Conservation (phyloP, 1,140 invertebrate species). For the Aporrectodea caliginosa region DNA sequence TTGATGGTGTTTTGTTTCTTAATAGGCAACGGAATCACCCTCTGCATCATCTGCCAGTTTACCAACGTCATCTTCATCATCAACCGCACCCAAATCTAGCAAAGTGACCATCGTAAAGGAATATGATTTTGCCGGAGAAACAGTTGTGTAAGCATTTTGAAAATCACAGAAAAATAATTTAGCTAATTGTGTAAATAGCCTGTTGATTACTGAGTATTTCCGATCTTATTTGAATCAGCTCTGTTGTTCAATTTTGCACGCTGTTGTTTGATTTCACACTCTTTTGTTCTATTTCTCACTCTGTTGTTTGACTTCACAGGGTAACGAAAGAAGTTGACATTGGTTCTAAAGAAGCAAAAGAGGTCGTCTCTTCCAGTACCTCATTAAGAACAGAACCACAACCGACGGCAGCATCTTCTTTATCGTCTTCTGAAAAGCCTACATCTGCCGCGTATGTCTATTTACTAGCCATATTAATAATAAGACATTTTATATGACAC, state of each 20-base stretch:
- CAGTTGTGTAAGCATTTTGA: constrained; percentile 18
- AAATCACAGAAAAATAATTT: too few species aligned
- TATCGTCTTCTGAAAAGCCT: not conserved
- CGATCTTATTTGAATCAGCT: too few species aligned
- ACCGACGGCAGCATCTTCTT: not conserved
- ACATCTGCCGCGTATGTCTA: too few species aligned
- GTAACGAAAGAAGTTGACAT: constrained; percentile 64
- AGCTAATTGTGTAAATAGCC: not conserved
- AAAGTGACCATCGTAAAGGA: constrained; percentile 30
- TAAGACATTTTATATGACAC: too few species aligned
- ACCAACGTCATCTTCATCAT: not conserved
- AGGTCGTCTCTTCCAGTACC: constrained; percentile 38
- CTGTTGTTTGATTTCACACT: not conserved
- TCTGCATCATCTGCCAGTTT: constrained; percentile 5
- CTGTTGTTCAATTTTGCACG: too few species aligned
- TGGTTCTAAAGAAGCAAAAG: constrained; percentile 61
- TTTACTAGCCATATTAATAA: too few species aligned
- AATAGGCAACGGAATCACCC: too few species aligned
- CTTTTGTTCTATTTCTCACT: too few species aligned
- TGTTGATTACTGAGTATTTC: too few species aligned
- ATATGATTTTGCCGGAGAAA: constrained; percentile 30
- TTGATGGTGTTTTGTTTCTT: too few species aligned
- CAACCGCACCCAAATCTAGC: not conserved
- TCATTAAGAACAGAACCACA: constrained; percentile 7
- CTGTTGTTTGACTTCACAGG: constrained; percentile 43